A percentile compares a stretch with the other conserved stretches of the same genome.
phyloP scores from a whole-genome alignment of 2,797 vertebrate species.

The Tapera naevia region DNA sequence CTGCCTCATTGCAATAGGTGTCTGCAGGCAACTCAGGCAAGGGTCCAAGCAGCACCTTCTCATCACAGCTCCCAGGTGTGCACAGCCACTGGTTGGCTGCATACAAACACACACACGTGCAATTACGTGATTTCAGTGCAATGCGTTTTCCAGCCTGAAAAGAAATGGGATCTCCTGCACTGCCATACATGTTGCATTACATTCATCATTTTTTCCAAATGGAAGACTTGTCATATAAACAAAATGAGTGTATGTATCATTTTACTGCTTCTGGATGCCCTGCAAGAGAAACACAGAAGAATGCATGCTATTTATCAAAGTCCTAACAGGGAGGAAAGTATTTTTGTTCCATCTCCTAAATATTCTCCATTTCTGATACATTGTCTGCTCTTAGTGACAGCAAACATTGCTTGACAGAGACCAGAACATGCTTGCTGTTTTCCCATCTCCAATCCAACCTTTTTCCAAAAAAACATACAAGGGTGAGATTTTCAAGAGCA shows the following conservation, averaged over 20 bases:
- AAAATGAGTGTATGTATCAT: background rate
- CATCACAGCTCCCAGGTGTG: background rate
- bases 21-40: background rate
- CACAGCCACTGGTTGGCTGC: background rate
- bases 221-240: slow-evolving; percentile 23
- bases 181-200: background rate
- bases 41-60: background rate
- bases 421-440: slow-evolving; percentile 1
- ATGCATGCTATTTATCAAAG: background rate
- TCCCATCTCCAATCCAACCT: background rate
- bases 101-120: too few species aligned
- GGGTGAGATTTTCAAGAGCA: slow-evolving; percentile 18
- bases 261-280: slow-evolving; percentile 18
- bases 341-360: slow-evolving; percentile 4
- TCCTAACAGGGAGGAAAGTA: slow-evolving; percentile 8
- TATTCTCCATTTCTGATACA: background rate
- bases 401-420: background rate
- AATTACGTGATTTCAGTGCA: background rate
- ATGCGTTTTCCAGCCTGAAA: background rate
- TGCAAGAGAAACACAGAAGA: background rate
- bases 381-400: slow-evolving; percentile 8
- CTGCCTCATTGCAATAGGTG: fast-evolving
- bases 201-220: slow-evolving; percentile 1
- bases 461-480: background rate
- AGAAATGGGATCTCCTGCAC: background rate